These are phyloP conservation scores for Bruchidius siliquastri DNA, from an alignment of 2,888 invertebrate species.

Conservation along the genomic window DNA sequence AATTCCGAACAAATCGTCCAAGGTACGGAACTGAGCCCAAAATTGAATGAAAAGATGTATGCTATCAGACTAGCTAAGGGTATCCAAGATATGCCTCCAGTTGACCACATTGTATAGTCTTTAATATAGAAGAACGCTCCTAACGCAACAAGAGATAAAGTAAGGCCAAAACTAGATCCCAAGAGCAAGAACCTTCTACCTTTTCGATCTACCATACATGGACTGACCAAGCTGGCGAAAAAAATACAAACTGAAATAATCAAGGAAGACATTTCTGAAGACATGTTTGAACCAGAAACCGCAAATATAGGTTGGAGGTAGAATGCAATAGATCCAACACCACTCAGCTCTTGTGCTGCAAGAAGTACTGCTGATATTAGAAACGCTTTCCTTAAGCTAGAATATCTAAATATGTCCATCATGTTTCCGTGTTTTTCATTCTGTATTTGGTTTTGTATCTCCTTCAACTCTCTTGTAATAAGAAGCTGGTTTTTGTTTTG, in stretches of 20 bases:
- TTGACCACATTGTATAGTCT: constrained; percentile 50
- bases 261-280: constrained; percentile 65
- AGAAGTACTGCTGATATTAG: constrained; percentile 56
- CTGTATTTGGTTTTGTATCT: constrained; percentile 15
- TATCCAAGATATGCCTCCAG: constrained; percentile 56
- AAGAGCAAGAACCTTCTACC: constrained; percentile 69
- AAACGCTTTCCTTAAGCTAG: constrained; percentile 71
- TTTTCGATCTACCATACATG: constrained; percentile 69
- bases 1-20: constrained; percentile 78
- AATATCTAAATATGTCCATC: constrained; percentile 49
- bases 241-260: constrained; percentile 73
- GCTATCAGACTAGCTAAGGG: constrained; percentile 67
- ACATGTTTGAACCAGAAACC: constrained; percentile 58
- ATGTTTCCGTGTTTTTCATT: constrained; percentile 50
- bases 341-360: constrained; percentile 69
- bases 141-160: constrained; percentile 55
- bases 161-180: constrained; percentile 62
- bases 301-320: constrained; percentile 66
- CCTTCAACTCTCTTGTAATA: constrained; percentile 55
- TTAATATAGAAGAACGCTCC: constrained; percentile 48
- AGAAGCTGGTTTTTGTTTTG: constrained; percentile 55
- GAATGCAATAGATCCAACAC: constrained; percentile 25
- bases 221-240: constrained; percentile 64
- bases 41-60: constrained; percentile 59
- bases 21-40: constrained; percentile 68